phyloP scores from a whole-genome alignment of 2,113 vertebrate species.

The Blennius ocellaris region DNA sequence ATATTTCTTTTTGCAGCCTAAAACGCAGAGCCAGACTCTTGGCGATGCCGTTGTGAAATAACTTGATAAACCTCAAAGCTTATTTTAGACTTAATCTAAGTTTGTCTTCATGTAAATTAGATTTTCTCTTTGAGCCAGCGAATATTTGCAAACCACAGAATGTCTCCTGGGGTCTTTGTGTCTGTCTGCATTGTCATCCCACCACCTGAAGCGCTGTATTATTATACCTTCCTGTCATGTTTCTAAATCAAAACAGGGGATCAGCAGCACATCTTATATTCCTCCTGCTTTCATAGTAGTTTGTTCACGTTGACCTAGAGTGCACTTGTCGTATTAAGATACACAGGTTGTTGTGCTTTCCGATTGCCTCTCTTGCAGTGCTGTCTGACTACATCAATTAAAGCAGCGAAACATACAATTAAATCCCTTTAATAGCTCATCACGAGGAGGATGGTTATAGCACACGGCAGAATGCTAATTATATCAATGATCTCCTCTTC shows the following conservation, averaged over 20 bases:
- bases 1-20: no score
- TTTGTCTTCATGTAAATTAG: conserved; percentile 7
- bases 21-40: no score
- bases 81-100: conserved; percentile 6
- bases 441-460: conserved; percentile 76
- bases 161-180: neutral
- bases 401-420: conserved; percentile 64
- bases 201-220: no score
- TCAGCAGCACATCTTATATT: conserved; percentile 7
- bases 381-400: conserved; percentile 52
- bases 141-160: neutral
- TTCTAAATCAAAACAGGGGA: conserved; percentile 1
- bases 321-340: conserved; percentile 17
- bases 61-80: neutral
- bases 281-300: conserved; percentile 20
- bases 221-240: neutral
- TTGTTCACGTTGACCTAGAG: conserved; percentile 14
- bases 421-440: conserved; percentile 66
- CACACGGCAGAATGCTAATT: conserved; percentile 74
- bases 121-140: conserved; percentile 1
- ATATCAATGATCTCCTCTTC: conserved; percentile 72
- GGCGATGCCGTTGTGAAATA: conserved; percentile 6
- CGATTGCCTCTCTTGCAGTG: conserved; percentile 5
- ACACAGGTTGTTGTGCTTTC: conserved; percentile 16
- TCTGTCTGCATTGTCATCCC: neutral